phyloP scores from a whole-genome alignment of 2,888 invertebrate species.

The Tetragonisca angustula region DNA sequence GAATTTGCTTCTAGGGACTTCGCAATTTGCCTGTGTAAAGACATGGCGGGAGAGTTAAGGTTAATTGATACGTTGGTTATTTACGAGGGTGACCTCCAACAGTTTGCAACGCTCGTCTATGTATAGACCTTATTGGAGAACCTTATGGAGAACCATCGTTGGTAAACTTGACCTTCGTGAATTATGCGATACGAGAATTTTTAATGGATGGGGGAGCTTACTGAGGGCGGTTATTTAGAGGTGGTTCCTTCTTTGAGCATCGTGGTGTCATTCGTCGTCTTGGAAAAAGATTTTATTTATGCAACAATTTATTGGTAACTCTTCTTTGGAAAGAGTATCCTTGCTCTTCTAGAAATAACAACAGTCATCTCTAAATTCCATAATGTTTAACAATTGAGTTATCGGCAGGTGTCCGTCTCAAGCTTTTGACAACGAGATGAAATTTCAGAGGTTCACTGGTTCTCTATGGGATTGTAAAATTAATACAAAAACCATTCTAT shows the following conservation, averaged over 20 bases:
- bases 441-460: too few species aligned
- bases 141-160: not conserved
- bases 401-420: too few species aligned
- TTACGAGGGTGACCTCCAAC: constrained; percentile 22
- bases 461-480: too few species aligned
- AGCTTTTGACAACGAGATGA: too few species aligned
- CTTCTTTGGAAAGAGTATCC: too few species aligned
- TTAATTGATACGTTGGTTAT: constrained; percentile 27
- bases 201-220: not conserved
- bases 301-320: too few species aligned
- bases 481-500: too few species aligned
- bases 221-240: not conserved
- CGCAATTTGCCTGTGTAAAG: constrained; percentile 13
- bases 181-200: not conserved
- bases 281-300: not conserved
- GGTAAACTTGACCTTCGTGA: not conserved
- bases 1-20: constrained; percentile 12
- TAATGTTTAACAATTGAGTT: too few species aligned
- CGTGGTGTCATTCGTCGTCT: not conserved
- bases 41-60: not conserved
- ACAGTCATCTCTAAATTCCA: too few species aligned
- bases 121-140: not conserved
- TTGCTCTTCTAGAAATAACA: too few species aligned
- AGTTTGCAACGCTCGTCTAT: not conserved
- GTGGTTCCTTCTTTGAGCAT: not conserved